Conservation (phyloP, 1,140 invertebrate genomes). For the Littorina saxatilis region DNA sequence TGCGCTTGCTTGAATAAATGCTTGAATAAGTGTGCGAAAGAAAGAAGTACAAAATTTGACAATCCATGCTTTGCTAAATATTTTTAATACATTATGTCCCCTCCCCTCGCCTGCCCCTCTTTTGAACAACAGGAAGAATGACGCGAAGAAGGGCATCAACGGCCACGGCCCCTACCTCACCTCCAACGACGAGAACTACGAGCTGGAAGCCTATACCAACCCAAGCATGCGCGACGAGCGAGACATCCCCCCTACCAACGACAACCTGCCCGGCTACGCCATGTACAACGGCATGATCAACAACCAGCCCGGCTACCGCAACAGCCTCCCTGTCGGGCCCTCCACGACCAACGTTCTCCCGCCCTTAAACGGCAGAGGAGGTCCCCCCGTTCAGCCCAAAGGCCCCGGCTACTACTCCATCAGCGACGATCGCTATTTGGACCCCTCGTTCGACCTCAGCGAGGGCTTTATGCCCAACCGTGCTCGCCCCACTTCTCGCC, state of each 20-base stretch:
- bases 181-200: conserved; percentile 27
- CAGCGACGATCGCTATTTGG: conserved; percentile 11
- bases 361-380: not conserved
- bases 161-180: not conserved
- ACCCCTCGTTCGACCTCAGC: conserved; percentile 17
- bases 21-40: too few species aligned
- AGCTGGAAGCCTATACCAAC: not conserved
- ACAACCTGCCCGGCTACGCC: conserved; percentile 26
- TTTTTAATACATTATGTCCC: too few species aligned
- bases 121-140: not conserved
- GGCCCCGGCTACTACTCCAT: not conserved
- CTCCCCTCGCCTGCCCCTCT: too few species aligned
- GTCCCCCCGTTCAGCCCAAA: not conserved
- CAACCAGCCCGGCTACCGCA: not conserved
- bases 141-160: conserved; percentile 7
- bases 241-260: not conserved
- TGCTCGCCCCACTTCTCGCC: not conserved
- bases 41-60: too few species aligned
- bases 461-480: not conserved
- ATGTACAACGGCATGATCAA: conserved; percentile 5
- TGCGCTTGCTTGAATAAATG: not conserved
- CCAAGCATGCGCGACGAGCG: not conserved
- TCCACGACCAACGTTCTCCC: not conserved
- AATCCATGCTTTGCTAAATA: too few species aligned
- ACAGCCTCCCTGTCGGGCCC: not conserved